Evolutionary conservation across 2,888 invertebrate species (phyloP).

Genomic region (Andrena marginata): DNA sequence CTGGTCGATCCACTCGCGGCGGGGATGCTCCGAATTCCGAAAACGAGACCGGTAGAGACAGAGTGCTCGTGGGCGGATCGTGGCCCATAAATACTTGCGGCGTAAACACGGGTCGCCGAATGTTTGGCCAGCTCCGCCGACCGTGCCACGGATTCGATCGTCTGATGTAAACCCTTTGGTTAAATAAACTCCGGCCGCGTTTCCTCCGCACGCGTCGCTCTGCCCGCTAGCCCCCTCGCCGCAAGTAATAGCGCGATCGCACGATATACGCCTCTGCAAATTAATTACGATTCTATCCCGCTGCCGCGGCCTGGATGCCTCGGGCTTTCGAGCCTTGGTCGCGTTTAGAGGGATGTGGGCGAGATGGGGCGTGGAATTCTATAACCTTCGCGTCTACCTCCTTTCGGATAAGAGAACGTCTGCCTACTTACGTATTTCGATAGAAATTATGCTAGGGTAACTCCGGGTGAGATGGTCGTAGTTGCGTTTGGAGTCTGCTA

Average conservation of each 20-base stretch:
- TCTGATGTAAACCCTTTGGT: slow-evolving; percentile 76
- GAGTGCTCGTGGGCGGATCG: slow-evolving; percentile 79
- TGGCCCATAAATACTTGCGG: slow-evolving; percentile 80
- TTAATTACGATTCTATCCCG: slow-evolving; percentile 48
- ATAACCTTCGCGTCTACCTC: no score
- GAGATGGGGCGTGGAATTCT: not conserved
- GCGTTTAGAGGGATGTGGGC: not conserved
- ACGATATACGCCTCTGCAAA: slow-evolving; percentile 31
- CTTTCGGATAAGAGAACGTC: no score
- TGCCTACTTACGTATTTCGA: no score
- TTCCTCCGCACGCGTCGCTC: slow-evolving; percentile 26
- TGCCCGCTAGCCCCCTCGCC: not conserved
- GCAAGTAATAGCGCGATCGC: slow-evolving; percentile 35
- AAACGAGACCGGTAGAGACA: slow-evolving; percentile 66
- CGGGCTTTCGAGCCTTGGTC: not conserved
- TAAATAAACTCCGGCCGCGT: slow-evolving; percentile 71
- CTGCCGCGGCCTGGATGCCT: not conserved
- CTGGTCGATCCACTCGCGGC: slow-evolving; percentile 64
- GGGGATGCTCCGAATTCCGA: slow-evolving; percentile 75
- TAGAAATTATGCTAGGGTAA: no score
- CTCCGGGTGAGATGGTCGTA: no score
- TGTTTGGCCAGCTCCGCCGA: slow-evolving; percentile 76
- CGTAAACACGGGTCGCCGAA: slow-evolving; percentile 80
- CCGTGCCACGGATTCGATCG: slow-evolving; percentile 75
- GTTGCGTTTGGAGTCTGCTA: no score